Evolutionary conservation across 2,888 invertebrate species (phyloP), one percentile per base, ranked within the genome.

Genomic region (Fragum fragum): DNA sequence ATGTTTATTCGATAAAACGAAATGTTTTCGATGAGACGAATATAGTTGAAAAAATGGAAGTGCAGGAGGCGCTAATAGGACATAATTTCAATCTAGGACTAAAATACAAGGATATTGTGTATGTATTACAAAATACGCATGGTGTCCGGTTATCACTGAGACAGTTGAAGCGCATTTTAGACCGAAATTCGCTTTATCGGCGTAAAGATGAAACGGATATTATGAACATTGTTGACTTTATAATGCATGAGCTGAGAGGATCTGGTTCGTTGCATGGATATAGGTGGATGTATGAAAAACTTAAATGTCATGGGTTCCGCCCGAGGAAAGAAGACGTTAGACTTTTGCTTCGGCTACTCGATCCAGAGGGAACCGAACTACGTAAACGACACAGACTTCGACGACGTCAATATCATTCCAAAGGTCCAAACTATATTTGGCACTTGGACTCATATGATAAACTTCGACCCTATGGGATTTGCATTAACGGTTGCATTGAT

Each of bases 361-460:
- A 52, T 21, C 75, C 81, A 66, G 53, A 70, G 32, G 83, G 80
- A 28, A 74, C 74, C 28, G 47, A 79, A 32, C 21, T 53, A 14
- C 9, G 57, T 71, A 32, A 26, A 26, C 21, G 29, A 36, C 11
- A 75, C 36, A 59, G 79, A 26, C 69, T 88, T 61, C 63, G 23
- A 14, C 0, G 88, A 55, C 55, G 88, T 3, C 32, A 26, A 21
- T 88, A 88, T 75, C 29, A 26, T 16, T 32, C 36, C 16, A 32
- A 66, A 61, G 87, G 87, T 5, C 88, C 88, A 26, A 87, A 88
- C 57, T 79, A 66, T 47, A 36, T 87, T 55, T 89, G 88, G 88
- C 88, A 88, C 71, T 18, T 89, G 9, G 87, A 88, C 71, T 61
- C 70, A 1, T 88, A 88, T 75, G 89, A 88, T 29, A 88, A 87